These are phyloP conservation scores for Tribolium madens DNA, from an alignment of 1,140 invertebrate genomes.

Conservation along the genomic window DNA sequence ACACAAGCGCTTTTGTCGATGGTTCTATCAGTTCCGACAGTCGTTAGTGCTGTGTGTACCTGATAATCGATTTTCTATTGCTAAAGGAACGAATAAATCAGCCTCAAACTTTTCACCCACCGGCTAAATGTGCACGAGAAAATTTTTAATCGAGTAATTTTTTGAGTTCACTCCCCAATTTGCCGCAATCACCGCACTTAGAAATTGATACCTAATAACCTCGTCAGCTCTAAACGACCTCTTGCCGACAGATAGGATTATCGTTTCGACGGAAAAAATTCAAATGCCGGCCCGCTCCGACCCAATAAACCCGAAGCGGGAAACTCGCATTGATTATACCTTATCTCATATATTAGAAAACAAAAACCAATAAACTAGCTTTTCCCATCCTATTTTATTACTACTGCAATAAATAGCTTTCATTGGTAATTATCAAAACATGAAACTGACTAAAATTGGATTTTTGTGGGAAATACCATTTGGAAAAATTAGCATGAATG, in stretches of 20 bases:
- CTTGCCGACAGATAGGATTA: constrained; percentile 10
- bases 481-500: background rate
- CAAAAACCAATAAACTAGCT: background rate
- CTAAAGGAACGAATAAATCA: constrained; percentile 37
- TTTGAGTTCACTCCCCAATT: constrained; percentile 30
- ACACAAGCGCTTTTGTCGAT: constrained; percentile 40
- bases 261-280: constrained; percentile 5
- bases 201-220: constrained; percentile 30
- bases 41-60: constrained; percentile 42
- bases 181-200: constrained; percentile 32
- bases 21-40: constrained; percentile 41
- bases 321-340: background rate
- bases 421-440: too few relatives aligned
- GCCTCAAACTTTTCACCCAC: background rate
- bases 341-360: background rate
- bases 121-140: background rate
- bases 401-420: background rate
- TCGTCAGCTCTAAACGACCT: constrained; percentile 19
- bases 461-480: too few relatives aligned
- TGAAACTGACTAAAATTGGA: too few relatives aligned
- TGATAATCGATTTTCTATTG: constrained; percentile 42
- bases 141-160: constrained; percentile 34
- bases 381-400: too few relatives aligned
- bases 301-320: background rate
- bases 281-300: constrained; percentile 1